phyloP scores from a whole-genome alignment of 2,113 vertebrate genomes.

The Electrona antarctica region DNA sequence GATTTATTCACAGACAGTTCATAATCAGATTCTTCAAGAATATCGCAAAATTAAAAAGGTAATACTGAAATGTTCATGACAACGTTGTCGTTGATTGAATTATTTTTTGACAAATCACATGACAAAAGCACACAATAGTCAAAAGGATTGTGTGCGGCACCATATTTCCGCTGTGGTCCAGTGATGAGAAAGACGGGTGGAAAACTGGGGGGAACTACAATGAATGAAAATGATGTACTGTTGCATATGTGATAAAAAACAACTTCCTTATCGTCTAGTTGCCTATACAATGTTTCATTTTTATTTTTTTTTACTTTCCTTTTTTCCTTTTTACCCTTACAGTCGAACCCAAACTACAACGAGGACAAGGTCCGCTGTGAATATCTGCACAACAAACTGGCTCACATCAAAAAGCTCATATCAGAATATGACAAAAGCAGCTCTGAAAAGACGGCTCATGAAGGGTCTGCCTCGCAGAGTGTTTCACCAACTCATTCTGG shows the following conservation, averaged over 20 bases:
- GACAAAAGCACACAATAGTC: no score
- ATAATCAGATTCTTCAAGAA: constrained; percentile 90
- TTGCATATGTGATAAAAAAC: not conserved
- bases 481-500: not conserved
- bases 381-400: constrained; percentile 95
- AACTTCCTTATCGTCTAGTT: not conserved
- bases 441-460: constrained; percentile 48
- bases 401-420: constrained; percentile 93
- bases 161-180: no score
- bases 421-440: constrained; percentile 88
- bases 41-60: constrained; percentile 95
- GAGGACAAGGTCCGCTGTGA: constrained; percentile 91
- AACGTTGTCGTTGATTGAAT: no score
- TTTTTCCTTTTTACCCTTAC: not conserved
- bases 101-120: no score
- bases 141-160: no score
- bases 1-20: constrained; percentile 80
- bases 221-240: no score
- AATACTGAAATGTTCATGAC: not conserved
- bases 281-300: no score
- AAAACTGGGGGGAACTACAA: no score
- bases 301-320: not conserved
- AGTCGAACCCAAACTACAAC: constrained; percentile 92
- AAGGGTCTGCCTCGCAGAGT: constrained; percentile 11
- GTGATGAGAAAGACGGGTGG: no score